A percentile compares a stretch with the other conserved stretches of the same genome.
Conservation (phyloP, 2,888 invertebrate genomes). For the Griposia aprilina region DNA sequence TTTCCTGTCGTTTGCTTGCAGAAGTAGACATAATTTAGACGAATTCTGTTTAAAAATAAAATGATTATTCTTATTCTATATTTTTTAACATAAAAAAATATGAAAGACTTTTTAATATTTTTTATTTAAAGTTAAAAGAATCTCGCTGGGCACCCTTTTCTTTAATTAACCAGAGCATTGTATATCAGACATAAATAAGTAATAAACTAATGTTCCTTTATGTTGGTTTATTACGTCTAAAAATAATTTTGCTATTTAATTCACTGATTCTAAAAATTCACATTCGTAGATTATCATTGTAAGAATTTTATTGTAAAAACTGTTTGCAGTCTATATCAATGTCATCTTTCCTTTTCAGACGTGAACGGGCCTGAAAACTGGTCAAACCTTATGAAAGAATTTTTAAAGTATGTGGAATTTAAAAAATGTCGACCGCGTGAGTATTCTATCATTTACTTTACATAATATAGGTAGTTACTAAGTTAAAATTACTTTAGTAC, state of each 20-base stretch:
- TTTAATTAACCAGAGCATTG: neutral
- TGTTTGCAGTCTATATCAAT: neutral
- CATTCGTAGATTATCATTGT: neutral
- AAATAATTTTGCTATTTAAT: neutral
- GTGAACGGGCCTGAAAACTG: neutral
- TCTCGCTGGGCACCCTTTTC: slow-evolving; percentile 21
- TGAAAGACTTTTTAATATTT: neutral
- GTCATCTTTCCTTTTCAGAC: slow-evolving; percentile 5
- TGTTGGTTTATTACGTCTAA: neutral
- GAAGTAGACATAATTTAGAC: neutral
- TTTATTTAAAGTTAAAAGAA: neutral
- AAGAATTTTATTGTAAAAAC: neutral
- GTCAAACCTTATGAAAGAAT: slow-evolving; percentile 29
- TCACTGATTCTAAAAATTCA: neutral
- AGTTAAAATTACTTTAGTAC: neutral
- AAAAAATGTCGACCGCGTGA: slow-evolving; percentile 31
- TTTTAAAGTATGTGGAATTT: slow-evolving; percentile 29
- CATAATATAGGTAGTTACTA: neutral
- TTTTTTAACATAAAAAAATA: neutral
- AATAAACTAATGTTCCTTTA: neutral
- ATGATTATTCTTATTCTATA: neutral
- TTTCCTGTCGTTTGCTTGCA: no score
- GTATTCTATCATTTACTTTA: slow-evolving; percentile 3
- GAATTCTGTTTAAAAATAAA: neutral
- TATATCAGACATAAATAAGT: neutral